Base-by-base conservation (phyloP, 37 sponge, comb jelly and placozoan genomes). In the Beroe forskalii region DNA sequence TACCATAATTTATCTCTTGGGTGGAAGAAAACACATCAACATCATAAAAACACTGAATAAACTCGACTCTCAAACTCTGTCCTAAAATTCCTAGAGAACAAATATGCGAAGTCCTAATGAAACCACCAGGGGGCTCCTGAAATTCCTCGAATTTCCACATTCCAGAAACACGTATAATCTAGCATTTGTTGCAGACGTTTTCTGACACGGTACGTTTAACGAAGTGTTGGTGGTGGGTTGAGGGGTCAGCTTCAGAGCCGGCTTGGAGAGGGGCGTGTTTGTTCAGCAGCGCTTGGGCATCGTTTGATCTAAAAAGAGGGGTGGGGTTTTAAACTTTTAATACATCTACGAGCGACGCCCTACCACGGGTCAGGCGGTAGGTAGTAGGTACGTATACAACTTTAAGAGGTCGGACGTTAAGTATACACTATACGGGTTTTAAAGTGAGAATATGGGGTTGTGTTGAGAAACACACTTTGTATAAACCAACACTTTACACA, bases 201-300 rank as follows among this genome's bases (percentile, higher is more conserved):
- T 80, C 86, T 14, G 86, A 25, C 1, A 80, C 48, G 35, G 86
- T 80, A 25, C 86, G 86, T 27, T 41, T 44, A 3, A 80, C 86
- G 31, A 80, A 80, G 40, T 37, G 35, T n/a, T 80, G 86, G 55
- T 80, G 12, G 14, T 80, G 86, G 55, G 55, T 80, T 41, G 86
- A 41, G 55, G 86, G 55, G 31, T 22, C 55, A 2, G 30, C 55
- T 2, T 32, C 55, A 25, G 86, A 27, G 1, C 86, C 86, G 31
- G 44, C 27, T 17, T 12, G 30, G 27, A 9, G 1, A 9, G 44
- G 25, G 24, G 44, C 44, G 55, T 32, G 48, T 22, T 41, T 44
- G 44, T 44, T 44, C 1, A 80, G 86, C 28, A 80, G 37, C n/a
- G 20, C 19, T 6, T 35, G 0, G 42, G 86, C 86, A 42, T 80